phyloP scores from a whole-genome alignment of 2,888 invertebrate species.

The Chironomus riparius region DNA sequence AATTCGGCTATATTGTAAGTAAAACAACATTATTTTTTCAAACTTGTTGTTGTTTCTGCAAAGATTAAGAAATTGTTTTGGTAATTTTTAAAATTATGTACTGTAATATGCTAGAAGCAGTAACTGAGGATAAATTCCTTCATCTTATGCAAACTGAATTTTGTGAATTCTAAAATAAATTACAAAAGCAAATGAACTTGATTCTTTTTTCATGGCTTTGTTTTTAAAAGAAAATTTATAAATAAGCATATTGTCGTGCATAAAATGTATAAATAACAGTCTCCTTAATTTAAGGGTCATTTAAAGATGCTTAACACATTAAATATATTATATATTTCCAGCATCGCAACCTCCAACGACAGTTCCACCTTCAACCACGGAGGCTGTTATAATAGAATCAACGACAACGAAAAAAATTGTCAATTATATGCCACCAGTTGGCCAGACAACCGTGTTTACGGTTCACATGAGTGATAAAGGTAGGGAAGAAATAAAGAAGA shows the following conservation, averaged over 20 bases:
- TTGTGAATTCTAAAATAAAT: no score
- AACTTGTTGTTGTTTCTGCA: no score
- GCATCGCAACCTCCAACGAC: slow-evolving; percentile 23
- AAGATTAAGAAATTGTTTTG: no score
- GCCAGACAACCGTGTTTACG: slow-evolving; percentile 2
- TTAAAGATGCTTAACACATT: no score
- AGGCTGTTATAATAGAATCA: neutral
- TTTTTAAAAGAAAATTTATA: no score
- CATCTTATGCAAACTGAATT: neutral
- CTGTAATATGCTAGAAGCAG: neutral
- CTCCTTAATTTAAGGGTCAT: no score
- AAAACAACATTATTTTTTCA: slow-evolving; percentile 22
- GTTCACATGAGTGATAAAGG: slow-evolving; percentile 16
- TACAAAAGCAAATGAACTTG: no score
- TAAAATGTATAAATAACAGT: no score
- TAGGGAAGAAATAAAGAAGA: neutral
- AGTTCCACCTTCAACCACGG: slow-evolving; percentile 9
- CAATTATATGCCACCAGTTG: slow-evolving; percentile 8
- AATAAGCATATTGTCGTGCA: no score
- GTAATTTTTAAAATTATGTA: no score
- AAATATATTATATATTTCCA: neutral
- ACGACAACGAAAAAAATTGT: neutral
- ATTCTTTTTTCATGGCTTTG: no score
- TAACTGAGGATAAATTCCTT: neutral
- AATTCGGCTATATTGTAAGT: slow-evolving; percentile 81